phyloP scores from a whole-genome alignment of 2,797 vertebrate genomes.

The Rhyacichthys aspro region DNA sequence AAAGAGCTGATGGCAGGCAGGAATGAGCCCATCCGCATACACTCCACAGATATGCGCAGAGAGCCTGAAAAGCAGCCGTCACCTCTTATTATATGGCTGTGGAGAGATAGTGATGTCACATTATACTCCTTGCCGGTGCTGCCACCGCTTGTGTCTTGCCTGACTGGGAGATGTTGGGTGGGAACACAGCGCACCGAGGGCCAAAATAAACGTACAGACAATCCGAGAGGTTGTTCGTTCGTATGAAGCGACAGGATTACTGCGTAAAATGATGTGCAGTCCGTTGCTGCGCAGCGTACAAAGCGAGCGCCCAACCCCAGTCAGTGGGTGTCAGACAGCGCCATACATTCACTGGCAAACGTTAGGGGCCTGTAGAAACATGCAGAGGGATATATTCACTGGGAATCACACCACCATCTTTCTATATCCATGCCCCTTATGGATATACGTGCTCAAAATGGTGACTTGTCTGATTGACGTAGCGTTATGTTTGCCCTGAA shows the following conservation, averaged over 20 bases:
- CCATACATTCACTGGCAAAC: conserved; percentile 51
- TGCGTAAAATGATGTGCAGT: conserved; percentile 74
- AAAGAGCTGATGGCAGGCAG: conserved; percentile 58
- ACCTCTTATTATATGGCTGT: conserved; percentile 62
- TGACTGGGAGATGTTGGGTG: conserved; percentile 48
- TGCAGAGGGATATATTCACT: conserved; percentile 19
- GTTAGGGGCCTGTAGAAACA: conserved; percentile 46
- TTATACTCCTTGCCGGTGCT: conserved; percentile 41
- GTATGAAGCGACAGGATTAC: conserved; percentile 60
- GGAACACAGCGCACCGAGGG: conserved; percentile 50
- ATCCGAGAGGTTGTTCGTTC: conserved; percentile 45
- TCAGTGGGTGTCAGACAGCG: conserved; percentile 67
- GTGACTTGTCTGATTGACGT: conserved; percentile 48
- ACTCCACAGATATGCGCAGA: conserved; percentile 71
- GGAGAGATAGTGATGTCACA: conserved; percentile 75
- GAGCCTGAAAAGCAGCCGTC: conserved; percentile 67
- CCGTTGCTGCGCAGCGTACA: conserved; percentile 69
- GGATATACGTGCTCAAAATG: conserved; percentile 27
- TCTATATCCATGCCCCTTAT: conserved; percentile 11
- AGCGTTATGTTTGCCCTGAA: conserved; percentile 53
- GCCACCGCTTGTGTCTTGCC: conserved; percentile 12
- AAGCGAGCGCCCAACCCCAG: conserved; percentile 68
- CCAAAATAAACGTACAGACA: conserved; percentile 49
- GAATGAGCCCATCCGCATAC: conserved; percentile 72
- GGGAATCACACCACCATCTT: conserved; percentile 23